Evolutionary conservation across 1,140 invertebrate species (phyloP).

Genomic region (Camponotus pennsylvanicus): DNA sequence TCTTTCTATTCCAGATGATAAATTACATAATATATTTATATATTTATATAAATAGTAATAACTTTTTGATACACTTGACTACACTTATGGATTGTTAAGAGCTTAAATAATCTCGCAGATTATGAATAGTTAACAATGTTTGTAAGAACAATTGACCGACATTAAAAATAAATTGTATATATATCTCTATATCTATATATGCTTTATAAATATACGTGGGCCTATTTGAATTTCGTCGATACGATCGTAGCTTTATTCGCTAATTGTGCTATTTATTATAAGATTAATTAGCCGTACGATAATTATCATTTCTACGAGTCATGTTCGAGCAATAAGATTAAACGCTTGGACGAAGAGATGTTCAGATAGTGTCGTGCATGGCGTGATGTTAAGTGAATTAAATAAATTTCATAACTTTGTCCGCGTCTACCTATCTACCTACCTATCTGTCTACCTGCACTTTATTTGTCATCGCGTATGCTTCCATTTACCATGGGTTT

Average conservation of each 20-base stretch:
- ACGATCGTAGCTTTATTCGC: background rate
- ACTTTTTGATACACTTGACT: no score
- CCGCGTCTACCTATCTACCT: slow-evolving; percentile 15
- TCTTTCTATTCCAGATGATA: no score
- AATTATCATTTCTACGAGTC: slow-evolving; percentile 29
- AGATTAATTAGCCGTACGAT: slow-evolving; percentile 26
- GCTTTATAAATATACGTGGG: no score
- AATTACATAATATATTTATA: no score
- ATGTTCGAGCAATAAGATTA: slow-evolving; percentile 24
- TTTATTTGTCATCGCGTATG: slow-evolving; percentile 35
- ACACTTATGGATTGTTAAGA: no score
- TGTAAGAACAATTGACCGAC: no score
- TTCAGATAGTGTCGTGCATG: slow-evolving; percentile 22
- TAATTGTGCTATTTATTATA: slow-evolving; percentile 6
- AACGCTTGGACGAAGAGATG: slow-evolving; percentile 20
- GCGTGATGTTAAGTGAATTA: slow-evolving; percentile 50
- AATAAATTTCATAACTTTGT: slow-evolving; percentile 56
- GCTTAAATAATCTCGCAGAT: no score
- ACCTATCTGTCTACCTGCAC: slow-evolving; percentile 29
- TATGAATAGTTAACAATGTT: no score
- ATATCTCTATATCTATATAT: background rate
- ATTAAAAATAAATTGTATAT: background rate
- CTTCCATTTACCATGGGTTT: slow-evolving; percentile 28
- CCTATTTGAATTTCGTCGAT: background rate
- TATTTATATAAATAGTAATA: no score